phyloP scores from a whole-genome alignment of 2,888 invertebrate species.

The Campopleginae sp. region DNA sequence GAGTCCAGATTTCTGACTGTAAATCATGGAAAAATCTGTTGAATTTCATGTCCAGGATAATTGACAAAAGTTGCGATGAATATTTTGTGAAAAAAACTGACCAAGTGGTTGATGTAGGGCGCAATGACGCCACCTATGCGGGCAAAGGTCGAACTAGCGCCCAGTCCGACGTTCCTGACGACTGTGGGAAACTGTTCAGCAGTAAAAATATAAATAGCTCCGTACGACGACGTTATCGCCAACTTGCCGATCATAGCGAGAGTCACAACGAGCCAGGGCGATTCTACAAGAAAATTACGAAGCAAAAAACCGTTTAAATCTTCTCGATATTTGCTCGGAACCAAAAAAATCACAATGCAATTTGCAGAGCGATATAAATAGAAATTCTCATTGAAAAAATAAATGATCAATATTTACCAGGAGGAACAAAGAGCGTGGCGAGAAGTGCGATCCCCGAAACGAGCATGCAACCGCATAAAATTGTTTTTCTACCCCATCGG shows the following conservation, averaged over 20 bases:
- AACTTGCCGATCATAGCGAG: constrained; percentile 90
- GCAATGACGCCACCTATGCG: constrained; percentile 88
- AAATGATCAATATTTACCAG: constrained; percentile 81
- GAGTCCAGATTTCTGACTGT: constrained; percentile 86
- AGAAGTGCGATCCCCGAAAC: constrained; percentile 87
- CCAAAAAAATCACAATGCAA: too few relatives aligned
- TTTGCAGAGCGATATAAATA: too few relatives aligned
- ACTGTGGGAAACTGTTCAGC: constrained; percentile 92
- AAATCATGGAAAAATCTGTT: constrained; percentile 61
- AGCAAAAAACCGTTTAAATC: neutral
- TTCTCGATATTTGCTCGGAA: too few relatives aligned
- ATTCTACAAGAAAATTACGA: constrained; percentile 80
- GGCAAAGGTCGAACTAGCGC: constrained; percentile 88
- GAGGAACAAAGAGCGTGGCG: constrained; percentile 86
- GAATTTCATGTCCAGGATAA: neutral
- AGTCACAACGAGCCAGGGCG: constrained; percentile 86
- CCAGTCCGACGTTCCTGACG: constrained; percentile 88
- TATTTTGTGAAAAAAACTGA: constrained; percentile 75
- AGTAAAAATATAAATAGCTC: constrained; percentile 90
- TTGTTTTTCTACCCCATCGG: constrained; percentile 89
- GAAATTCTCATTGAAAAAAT: neutral
- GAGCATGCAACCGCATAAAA: constrained; percentile 89
- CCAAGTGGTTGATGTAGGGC: constrained; percentile 87
- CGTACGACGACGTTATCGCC: constrained; percentile 90
- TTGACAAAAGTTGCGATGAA: constrained; percentile 14